Evolutionary conservation across 2,888 invertebrate genomes (phyloP).

Genomic region (Galeruca laticollis): DNA sequence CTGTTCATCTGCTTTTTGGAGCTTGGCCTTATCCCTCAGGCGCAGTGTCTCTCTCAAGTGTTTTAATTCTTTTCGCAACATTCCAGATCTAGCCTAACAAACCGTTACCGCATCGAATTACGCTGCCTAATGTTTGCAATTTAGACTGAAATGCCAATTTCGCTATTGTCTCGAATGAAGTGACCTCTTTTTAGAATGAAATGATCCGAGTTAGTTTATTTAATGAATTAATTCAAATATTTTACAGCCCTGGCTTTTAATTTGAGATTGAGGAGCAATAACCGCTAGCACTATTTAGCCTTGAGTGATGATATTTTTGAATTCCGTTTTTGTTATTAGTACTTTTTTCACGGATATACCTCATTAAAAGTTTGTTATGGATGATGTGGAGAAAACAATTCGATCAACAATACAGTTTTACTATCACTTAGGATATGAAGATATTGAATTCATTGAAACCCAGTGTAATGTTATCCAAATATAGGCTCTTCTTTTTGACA

Average conservation of each 20-base stretch:
- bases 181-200: conserved; percentile 28
- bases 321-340: too few relatives aligned
- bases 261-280: neutral
- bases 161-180: conserved; percentile 40
- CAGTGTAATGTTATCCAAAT: too few relatives aligned
- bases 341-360: too few relatives aligned
- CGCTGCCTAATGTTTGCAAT: conserved; percentile 44
- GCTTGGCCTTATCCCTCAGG: conserved; percentile 50
- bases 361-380: too few relatives aligned
- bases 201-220: conserved; percentile 15
- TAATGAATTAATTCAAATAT: conserved; percentile 26
- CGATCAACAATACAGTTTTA: too few relatives aligned
- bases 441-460: too few relatives aligned
- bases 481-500: too few relatives aligned
- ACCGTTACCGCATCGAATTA: conserved; percentile 48
- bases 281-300: too few relatives aligned
- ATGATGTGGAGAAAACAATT: too few relatives aligned
- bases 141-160: conserved; percentile 42
- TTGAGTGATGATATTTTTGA: too few relatives aligned
- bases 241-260: neutral
- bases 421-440: too few relatives aligned
- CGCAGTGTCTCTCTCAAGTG: conserved; percentile 53
- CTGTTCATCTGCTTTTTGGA: conserved; percentile 44
- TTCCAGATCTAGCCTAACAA: conserved; percentile 51
- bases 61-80: conserved; percentile 53